phyloP scores from a whole-genome alignment of 2,797 vertebrate genomes.

The Notoglanidium macrostoma region DNA sequence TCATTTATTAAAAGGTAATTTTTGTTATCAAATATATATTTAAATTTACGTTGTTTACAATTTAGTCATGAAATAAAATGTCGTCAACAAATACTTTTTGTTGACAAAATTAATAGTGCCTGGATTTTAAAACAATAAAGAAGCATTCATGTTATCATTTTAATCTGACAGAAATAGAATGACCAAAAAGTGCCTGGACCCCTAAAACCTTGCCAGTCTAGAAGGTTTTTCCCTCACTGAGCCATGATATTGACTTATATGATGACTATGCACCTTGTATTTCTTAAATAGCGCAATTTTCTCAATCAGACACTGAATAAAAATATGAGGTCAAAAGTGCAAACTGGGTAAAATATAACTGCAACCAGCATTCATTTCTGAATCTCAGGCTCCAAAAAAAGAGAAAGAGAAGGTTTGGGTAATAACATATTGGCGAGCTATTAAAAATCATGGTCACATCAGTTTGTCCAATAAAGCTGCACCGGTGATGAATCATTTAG shows the following conservation, averaged over 20 bases:
- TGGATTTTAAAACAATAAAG: not conserved
- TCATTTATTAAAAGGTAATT: no score
- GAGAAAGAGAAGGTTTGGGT: not conserved
- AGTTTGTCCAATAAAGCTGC: not conserved
- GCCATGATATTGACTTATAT: no score
- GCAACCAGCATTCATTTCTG: not conserved
- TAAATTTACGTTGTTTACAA: no score
- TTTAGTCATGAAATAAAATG: no score
- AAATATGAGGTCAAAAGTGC: not conserved
- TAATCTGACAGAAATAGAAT: not conserved
- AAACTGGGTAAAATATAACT: not conserved
- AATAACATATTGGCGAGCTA: not conserved
- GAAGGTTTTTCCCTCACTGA: not conserved
- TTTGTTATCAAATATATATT: no score
- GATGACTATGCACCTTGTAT: not conserved
- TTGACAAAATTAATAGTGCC: no score
- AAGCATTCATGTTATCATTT: no score
- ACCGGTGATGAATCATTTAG: not conserved
- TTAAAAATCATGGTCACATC: constrained; percentile 6
- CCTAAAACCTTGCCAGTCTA: not conserved
- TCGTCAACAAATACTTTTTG: no score
- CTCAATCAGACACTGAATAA: not conserved
- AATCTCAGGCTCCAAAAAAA: not conserved
- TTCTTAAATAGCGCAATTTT: not conserved
- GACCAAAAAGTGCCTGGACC: not conserved